Base-by-base conservation (phyloP, 2,113 vertebrate genomes). In the Dasyornis broadbenti region DNA sequence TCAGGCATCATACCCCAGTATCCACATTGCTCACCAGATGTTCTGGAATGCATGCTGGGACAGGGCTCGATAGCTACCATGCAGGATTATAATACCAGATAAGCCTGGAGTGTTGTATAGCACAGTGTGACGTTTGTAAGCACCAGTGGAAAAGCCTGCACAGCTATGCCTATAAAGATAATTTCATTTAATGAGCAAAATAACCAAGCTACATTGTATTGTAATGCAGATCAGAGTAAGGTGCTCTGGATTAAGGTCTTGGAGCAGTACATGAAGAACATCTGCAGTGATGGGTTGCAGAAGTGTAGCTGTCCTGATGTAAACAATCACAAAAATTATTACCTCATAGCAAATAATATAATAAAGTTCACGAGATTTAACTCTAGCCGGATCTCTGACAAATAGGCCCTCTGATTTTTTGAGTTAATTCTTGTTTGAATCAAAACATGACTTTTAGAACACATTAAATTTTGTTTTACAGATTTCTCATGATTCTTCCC, bases 21-120 rank as follows among this genome's bases (percentile, higher is more conserved):
- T 35, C 15, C 10, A 11, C 5, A 3, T n/a, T 69, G 24, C 54
- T 84, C 10, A 86, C 24, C 20, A 47, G 47, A 16, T 63, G 13
- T 45, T 80, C 24, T 76, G 40, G 69, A 27, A 10, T 54, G 20
- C 2, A 1, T 61, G 42, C 5, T 91, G 65, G 53, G 20, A 69
- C 40, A 68, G 64, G 18, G 57, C 9, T 21, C 2, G 0, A 40
- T 23, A 82, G 40, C 16, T 69, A 68, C 10, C 2, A 2, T 1
- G 3, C 37, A 56, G 31, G 13, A 44, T 66, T 73, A 42, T 11
- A 39, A 40, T 35, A 81, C 13, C 49, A 52, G 47, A 65, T 84
- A 81, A 86, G 54, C 11, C 39, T 42, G 39, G 5, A 22, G 6
- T 70, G 27, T 35, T 65, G 26, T 77, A 33, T 11, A 22, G 33